Percentiles rank a stretch among this genome's conserved stretches.
phyloP scores from a whole-genome alignment of 2,797 vertebrate genomes.

The Intellagama lesueurii region DNA sequence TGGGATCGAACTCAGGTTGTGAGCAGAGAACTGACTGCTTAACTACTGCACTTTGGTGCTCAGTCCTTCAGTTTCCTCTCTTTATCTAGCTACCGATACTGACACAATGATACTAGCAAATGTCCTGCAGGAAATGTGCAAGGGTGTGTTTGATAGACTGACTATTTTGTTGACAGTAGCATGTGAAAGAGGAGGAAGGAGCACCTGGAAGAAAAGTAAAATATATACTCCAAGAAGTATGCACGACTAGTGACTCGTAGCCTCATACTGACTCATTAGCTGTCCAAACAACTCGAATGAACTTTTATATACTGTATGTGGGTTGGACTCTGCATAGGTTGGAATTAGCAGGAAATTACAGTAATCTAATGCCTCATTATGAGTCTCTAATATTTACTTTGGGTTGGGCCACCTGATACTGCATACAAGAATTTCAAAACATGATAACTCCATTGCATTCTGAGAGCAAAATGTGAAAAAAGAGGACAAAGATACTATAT shows the following conservation, averaged over 20 bases:
- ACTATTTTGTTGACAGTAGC: background rate
- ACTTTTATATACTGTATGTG: background rate
- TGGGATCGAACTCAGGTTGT: too few relatives aligned
- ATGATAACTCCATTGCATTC: background rate
- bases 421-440: background rate
- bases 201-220: background rate
- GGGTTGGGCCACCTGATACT: background rate
- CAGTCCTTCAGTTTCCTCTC: background rate
- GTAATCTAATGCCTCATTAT: constrained; percentile 17
- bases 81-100: background rate
- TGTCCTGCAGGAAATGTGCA: background rate
- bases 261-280: constrained; percentile 8
- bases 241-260: background rate
- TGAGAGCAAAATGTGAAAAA: background rate
- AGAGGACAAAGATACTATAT: background rate
- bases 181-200: background rate
- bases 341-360: fast-evolving
- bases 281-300: background rate
- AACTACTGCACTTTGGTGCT: too few relatives aligned
- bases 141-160: background rate
- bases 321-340: constrained; percentile 13
- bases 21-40: too few relatives aligned
- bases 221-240: background rate
- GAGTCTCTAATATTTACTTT: constrained; percentile 2
- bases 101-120: background rate